A percentile compares a stretch with the other conserved stretches of the same genome.
These are phyloP conservation scores for Emydoidea blandingii DNA, from an alignment of 2,797 vertebrate genomes.

Conservation along the genomic window DNA sequence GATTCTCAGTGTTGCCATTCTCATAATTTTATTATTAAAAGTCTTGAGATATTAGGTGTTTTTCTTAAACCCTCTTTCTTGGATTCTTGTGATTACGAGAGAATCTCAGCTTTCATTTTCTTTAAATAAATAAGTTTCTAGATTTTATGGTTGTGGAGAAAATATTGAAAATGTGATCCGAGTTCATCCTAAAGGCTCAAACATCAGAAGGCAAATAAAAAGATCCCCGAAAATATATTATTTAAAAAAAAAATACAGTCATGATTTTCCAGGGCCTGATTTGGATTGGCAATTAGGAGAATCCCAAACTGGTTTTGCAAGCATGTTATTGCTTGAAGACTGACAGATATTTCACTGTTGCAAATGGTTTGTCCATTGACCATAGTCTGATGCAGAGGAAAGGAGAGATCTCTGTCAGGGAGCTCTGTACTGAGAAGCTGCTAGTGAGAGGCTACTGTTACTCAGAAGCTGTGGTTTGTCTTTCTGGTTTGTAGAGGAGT, in stretches of 20 bases:
- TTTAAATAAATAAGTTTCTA: slow-evolving; percentile 37
- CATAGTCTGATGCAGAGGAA: slow-evolving; percentile 64
- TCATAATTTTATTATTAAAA: slow-evolving; percentile 4
- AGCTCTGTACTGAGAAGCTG: slow-evolving; percentile 57
- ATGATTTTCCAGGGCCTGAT: slow-evolving; percentile 47
- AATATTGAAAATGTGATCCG: slow-evolving; percentile 61
- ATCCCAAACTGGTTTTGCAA: slow-evolving; percentile 58
- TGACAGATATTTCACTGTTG: slow-evolving; percentile 65
- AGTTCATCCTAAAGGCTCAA: slow-evolving; percentile 4
- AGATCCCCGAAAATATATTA: background rate
- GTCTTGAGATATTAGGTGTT: slow-evolving; percentile 28
- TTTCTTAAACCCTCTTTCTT: slow-evolving; percentile 21
- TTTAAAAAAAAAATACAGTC: background rate
- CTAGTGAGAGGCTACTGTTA: slow-evolving; percentile 57
- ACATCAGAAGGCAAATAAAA: slow-evolving; percentile 49
- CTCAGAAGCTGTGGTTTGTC: slow-evolving; percentile 30
- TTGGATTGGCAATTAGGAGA: slow-evolving; percentile 58
- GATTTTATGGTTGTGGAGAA: slow-evolving; percentile 28
- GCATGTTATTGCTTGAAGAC: slow-evolving; percentile 44
- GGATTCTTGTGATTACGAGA: slow-evolving; percentile 25
- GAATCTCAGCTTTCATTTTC: slow-evolving; percentile 13
- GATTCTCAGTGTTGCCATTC: slow-evolving; percentile 29
- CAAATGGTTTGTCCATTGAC: slow-evolving; percentile 60
- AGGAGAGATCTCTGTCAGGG: slow-evolving; percentile 56
- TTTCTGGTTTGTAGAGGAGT: slow-evolving; percentile 37